Conservation (phyloP, 2,797 vertebrate genomes). For the Sebastes steindachneri region DNA sequence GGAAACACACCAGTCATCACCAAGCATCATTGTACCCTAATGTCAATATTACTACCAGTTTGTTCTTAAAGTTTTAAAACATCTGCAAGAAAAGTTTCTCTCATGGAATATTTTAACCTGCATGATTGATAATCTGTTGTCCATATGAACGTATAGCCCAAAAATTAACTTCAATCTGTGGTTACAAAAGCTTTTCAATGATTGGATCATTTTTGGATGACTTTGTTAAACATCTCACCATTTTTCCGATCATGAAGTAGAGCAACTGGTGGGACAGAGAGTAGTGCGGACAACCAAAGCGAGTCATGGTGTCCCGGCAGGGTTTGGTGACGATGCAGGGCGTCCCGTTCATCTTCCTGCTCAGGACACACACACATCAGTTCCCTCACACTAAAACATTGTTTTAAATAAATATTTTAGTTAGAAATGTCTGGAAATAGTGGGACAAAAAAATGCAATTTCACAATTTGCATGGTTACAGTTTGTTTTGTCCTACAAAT, state of each 20-base stretch:
- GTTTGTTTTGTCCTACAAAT: neutral
- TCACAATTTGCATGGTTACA: no score
- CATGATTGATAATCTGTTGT: no score
- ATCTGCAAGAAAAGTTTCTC: no score
- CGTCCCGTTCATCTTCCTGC: slow-evolving; percentile 83
- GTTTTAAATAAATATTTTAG: fast-evolving
- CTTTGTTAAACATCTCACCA: slow-evolving; percentile 76
- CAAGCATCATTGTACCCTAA: no score
- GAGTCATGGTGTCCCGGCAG: slow-evolving; percentile 86
- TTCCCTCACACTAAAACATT: neutral
- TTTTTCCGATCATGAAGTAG: slow-evolving; percentile 88
- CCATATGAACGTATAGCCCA: no score
- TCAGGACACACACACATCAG: slow-evolving; percentile 1
- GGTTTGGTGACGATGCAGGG: slow-evolving; percentile 84
- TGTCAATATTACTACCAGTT: no score
- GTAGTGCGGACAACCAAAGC: slow-evolving; percentile 83
- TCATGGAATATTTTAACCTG: no score
- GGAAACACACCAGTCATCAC: neutral
- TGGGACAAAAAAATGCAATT: no score
- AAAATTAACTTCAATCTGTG: neutral
- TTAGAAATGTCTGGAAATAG: no score
- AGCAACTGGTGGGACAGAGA: slow-evolving; percentile 90
- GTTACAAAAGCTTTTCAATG: neutral
- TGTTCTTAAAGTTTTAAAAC: no score
- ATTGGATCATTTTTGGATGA: neutral